These are phyloP conservation scores for Wasmannia auropunctata DNA, from an alignment of 1,140 invertebrate genomes.

Conservation along the genomic window DNA sequence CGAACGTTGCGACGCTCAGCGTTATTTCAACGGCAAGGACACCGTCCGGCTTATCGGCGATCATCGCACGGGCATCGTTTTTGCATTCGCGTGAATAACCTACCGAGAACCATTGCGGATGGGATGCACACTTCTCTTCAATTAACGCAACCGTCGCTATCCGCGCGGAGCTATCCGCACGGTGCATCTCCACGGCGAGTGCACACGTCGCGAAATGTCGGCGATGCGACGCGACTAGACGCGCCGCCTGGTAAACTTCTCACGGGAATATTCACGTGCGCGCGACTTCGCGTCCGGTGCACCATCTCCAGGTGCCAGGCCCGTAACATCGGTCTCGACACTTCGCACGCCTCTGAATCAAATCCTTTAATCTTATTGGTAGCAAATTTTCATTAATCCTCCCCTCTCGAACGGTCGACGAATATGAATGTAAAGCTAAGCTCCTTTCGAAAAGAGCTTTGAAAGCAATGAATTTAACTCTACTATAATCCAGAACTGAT, in stretches of 20 bases:
- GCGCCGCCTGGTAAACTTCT: constrained; percentile 34
- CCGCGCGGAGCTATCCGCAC: not conserved
- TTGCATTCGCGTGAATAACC: not conserved
- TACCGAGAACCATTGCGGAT: not conserved
- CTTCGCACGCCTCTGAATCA: not conserved
- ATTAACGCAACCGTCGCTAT: constrained; percentile 48
- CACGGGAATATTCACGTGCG: constrained; percentile 57
- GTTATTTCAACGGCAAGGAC: not conserved
- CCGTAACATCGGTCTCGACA: not conserved
- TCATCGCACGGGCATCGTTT: not conserved
- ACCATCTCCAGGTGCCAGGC: constrained; percentile 8
- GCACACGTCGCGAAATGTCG: not conserved
- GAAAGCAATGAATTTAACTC: not conserved
- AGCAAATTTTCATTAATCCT: not conserved
- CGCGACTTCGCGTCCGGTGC: constrained; percentile 35
- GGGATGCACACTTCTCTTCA: not conserved
- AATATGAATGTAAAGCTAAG: not conserved
- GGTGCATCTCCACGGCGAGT: not conserved
- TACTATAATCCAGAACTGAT: not conserved
- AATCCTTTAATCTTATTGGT: not conserved
- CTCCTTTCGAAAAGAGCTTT: not conserved
- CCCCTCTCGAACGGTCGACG: not conserved
- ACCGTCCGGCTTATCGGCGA: not conserved
- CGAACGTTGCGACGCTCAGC: not conserved
- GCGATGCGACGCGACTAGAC: not conserved